Evolutionary conservation across 2,113 vertebrate species (phyloP).

Genomic region (Megalops atlanticus): DNA sequence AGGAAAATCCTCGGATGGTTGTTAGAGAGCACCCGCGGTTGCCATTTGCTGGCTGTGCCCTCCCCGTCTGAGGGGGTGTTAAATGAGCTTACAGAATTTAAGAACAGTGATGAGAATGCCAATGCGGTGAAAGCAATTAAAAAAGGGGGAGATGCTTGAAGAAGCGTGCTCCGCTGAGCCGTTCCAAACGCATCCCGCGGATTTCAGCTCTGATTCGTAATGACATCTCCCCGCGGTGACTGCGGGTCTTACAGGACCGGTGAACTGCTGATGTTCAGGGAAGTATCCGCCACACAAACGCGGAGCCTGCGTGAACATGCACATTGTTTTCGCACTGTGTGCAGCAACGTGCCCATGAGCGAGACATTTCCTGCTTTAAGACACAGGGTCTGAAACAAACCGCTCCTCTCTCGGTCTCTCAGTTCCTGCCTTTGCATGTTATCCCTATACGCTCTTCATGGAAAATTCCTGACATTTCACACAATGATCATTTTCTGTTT

Average conservation of each 20-base stretch:
- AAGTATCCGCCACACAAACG: too few species aligned
- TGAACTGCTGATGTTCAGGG: too few species aligned
- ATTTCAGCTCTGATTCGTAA: background rate
- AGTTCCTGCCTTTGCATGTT: too few species aligned
- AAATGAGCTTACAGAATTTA: slow-evolving; percentile 49
- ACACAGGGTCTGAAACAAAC: too few species aligned
- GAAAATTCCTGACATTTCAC: too few species aligned
- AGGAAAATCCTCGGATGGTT: background rate
- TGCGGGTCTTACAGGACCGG: background rate
- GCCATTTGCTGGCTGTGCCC: slow-evolving; percentile 33
- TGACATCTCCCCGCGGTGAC: background rate
- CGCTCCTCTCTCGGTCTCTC: too few species aligned
- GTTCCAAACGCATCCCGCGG: slow-evolving; percentile 24
- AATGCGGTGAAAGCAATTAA: slow-evolving; percentile 51
- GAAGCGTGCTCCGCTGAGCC: slow-evolving; percentile 41
- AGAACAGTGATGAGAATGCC: slow-evolving; percentile 42
- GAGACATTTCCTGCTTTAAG: too few species aligned
- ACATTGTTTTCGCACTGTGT: too few species aligned
- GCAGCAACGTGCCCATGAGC: too few species aligned
- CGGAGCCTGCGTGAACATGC: too few species aligned
- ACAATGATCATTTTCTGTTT: too few species aligned
- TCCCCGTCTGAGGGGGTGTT: slow-evolving; percentile 35
- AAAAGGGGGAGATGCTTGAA: slow-evolving; percentile 45
- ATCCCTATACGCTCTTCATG: too few species aligned
- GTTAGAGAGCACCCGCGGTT: slow-evolving; percentile 30